A percentile compares a stretch with the other conserved stretches of the same genome.
phyloP scores from a whole-genome alignment of 2,888 invertebrate species.

The Camponotus fellah region DNA sequence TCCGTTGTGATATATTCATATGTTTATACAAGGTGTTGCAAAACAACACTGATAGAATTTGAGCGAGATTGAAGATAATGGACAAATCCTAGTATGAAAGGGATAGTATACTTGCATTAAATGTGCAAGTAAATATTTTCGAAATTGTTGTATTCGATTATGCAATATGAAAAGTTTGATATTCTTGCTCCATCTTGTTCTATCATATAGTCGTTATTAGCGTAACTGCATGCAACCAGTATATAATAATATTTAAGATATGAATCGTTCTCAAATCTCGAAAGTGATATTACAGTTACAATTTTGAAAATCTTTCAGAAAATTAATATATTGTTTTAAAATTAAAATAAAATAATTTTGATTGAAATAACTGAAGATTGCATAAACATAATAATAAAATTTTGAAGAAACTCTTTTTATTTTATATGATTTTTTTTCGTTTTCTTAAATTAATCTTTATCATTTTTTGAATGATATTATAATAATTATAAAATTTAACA shows the following conservation, averaged over 20 bases:
- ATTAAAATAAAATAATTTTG: background rate
- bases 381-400: background rate
- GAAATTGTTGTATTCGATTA: slow-evolving; percentile 4
- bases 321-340: background rate
- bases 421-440: background rate
- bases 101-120: background rate
- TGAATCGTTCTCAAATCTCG: slow-evolving; percentile 30
- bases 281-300: slow-evolving; percentile 32
- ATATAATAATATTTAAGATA: slow-evolving; percentile 39
- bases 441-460: background rate
- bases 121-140: slow-evolving; percentile 25
- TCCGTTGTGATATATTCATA: slow-evolving; percentile 23
- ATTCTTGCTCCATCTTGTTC: slow-evolving; percentile 76
- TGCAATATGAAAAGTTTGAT: slow-evolving; percentile 53
- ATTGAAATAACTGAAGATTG: background rate
- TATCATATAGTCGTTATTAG: slow-evolving; percentile 13
- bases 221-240: slow-evolving; percentile 44
- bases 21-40: slow-evolving; percentile 43
- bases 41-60: slow-evolving; percentile 22
- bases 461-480: background rate
- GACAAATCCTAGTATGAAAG: slow-evolving; percentile 13
- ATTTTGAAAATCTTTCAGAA: slow-evolving; percentile 1
- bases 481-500: background rate
- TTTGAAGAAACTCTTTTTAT: background rate
- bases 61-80: slow-evolving; percentile 29